These are phyloP conservation scores for Urophycis tenuis DNA, from an alignment of 2,797 vertebrate genomes.

Conservation along the genomic window DNA sequence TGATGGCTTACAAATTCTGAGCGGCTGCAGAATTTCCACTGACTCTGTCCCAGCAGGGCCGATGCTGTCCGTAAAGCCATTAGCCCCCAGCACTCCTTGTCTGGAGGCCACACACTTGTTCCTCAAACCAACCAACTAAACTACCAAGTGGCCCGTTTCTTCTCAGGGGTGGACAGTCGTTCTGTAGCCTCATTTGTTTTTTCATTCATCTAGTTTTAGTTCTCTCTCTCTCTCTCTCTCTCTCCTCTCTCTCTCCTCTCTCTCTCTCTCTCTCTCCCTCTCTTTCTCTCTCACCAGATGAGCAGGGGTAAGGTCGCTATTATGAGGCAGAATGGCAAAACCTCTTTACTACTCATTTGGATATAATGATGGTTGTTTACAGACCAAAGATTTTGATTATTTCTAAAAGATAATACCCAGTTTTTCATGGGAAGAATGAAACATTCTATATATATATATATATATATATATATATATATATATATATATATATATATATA, in stretches of 20 bases:
- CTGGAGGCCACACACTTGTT: background rate
- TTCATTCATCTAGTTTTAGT: background rate
- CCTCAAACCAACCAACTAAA: background rate
- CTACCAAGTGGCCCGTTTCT: background rate
- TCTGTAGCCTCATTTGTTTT: background rate
- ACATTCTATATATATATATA: slow-evolving; percentile 46
- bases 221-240: background rate
- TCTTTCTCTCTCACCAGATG: background rate
- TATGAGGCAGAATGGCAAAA: slow-evolving; percentile 36
- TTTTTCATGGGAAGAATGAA: slow-evolving; percentile 59
- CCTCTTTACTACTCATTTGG: slow-evolving; percentile 47
- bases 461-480: slow-evolving; percentile 85
- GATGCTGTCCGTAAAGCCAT: slow-evolving; percentile 46
- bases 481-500: slow-evolving; percentile 57
- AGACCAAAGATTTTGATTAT: slow-evolving; percentile 89
- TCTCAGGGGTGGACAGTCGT: background rate
- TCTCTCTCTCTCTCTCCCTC: background rate
- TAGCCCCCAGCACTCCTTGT: slow-evolving; percentile 27
- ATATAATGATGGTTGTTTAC: slow-evolving; percentile 74
- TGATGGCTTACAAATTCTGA: slow-evolving; percentile 20
- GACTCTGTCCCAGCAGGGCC: slow-evolving; percentile 31
- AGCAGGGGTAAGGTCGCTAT: slow-evolving; percentile 18
- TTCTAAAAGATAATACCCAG: slow-evolving; percentile 61
- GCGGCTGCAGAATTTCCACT: slow-evolving; percentile 40
- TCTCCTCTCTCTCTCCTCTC: slow-evolving; percentile 1